phyloP scores from a whole-genome alignment of 1,140 invertebrate species.

The Acyrthosiphon pisum region DNA sequence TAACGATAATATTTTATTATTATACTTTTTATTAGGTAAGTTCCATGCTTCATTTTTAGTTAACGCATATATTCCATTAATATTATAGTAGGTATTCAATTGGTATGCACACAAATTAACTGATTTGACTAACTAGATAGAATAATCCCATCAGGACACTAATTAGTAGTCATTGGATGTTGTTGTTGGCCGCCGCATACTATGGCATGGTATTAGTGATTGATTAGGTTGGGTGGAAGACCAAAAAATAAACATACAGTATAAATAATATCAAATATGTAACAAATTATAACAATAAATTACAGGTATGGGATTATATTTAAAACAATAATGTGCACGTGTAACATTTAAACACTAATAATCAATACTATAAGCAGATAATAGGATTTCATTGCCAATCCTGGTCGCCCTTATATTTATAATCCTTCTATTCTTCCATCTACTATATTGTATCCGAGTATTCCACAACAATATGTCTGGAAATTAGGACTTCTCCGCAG shows the following conservation, averaged over 20 bases:
- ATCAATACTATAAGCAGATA: not conserved
- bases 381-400: not conserved
- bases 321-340: not conserved
- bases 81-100: not conserved
- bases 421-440: no score
- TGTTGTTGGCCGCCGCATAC: not conserved
- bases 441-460: not conserved
- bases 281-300: not conserved
- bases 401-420: no score
- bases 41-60: not conserved
- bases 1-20: not conserved
- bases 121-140: not conserved
- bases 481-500: not conserved
- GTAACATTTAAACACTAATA: not conserved
- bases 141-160: slow-evolving; percentile 4
- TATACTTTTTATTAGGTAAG: not conserved
- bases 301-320: not conserved
- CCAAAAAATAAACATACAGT: not conserved
- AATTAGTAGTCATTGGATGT: not conserved
- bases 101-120: not conserved
- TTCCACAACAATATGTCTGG: not conserved
- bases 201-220: not conserved
- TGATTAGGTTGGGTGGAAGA: not conserved
- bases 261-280: no score
- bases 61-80: not conserved